phyloP scores from a whole-genome alignment of 2,113 vertebrate species.

The Genyomyrus donnyi region DNA sequence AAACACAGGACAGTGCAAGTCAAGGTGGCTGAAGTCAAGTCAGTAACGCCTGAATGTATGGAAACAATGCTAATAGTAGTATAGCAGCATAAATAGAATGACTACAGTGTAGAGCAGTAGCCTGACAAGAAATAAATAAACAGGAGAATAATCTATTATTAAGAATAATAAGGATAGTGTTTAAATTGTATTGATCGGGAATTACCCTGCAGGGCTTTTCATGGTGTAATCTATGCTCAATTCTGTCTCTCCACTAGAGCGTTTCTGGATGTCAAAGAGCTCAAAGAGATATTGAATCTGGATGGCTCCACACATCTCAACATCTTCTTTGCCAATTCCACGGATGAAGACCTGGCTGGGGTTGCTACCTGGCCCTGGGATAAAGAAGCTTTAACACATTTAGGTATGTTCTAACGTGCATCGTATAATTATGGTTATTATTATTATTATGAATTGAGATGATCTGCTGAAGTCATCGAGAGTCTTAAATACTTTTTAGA shows the following conservation, averaged over 20 bases:
- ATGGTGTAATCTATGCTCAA: constrained; percentile 10
- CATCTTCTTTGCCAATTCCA: constrained; percentile 97
- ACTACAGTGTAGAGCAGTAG: neutral
- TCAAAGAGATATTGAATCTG: constrained; percentile 86
- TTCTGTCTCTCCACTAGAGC: constrained; percentile 68
- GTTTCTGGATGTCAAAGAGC: constrained; percentile 91
- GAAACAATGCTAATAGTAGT: neutral
- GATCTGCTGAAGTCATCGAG: neutral
- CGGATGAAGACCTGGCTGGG: constrained; percentile 92
- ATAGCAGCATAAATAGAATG: neutral
- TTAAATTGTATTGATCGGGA: neutral
- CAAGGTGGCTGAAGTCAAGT: neutral
- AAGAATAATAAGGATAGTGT: neutral
- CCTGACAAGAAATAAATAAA: neutral
- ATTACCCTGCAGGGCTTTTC: neutral
- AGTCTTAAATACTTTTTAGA: neutral
- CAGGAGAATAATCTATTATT: neutral
- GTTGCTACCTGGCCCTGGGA: constrained; percentile 98
- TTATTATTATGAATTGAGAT: neutral
- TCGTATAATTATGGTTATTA: neutral
- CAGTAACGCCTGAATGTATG: neutral
- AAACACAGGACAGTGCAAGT: neutral
- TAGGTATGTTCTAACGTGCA: constrained; percentile 60
- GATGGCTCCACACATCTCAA: constrained; percentile 94
- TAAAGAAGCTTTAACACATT: constrained; percentile 92